Base-by-base conservation (phyloP, 92 coral and sea anemone genomes). In the Desmophyllum pertusum region DNA sequence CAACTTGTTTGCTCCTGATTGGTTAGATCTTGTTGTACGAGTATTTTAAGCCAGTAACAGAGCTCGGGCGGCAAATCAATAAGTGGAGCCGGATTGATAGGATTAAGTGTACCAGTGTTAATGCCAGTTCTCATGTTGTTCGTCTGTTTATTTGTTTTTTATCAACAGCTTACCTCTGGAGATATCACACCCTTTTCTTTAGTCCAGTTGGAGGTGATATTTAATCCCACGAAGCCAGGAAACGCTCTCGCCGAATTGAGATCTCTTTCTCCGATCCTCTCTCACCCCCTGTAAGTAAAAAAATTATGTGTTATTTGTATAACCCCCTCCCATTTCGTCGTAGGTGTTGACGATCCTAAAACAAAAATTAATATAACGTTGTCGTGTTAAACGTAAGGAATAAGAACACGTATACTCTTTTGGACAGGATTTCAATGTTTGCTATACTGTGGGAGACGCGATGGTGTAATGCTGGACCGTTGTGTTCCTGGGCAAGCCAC, bases 151-250 rank as follows among this genome's bases (percentile, higher is more conserved):
- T 55, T 38, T 63, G 35, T 77, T 41, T 69, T 42, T 17, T 53
- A 1, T 53, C 31, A 18, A 7, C 85, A 97, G 99, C 76, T 92
- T 53, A 62, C 75, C 25, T 87, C 89, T 30, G 98, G 98, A 57
- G 91, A 94, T 39, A 91, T 94, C 67, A 94, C 86, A n/a, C 91
- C 99, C 19, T 94, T 94, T 83, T 89, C 97, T 37, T 68, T 92
- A 18, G 86, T 92, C 38, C 95, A 94, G 76, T 53, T 97, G 74
- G 99, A 94, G 63, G 84, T 97, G 78, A 50, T 97, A 14, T 97
- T 97, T 72, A 89, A 90, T 61, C 99, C 99, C 30, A 69, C 85
- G 73, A 94, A 94, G 73, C 90, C 99, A 75, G 99, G 99, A 45
- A 93, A 93, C 30, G 84, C 87, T 23, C 76, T 92, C 25, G 88